Conservation (phyloP, 2,888 invertebrate species). For the Drosophila suboccidentalis region DNA sequence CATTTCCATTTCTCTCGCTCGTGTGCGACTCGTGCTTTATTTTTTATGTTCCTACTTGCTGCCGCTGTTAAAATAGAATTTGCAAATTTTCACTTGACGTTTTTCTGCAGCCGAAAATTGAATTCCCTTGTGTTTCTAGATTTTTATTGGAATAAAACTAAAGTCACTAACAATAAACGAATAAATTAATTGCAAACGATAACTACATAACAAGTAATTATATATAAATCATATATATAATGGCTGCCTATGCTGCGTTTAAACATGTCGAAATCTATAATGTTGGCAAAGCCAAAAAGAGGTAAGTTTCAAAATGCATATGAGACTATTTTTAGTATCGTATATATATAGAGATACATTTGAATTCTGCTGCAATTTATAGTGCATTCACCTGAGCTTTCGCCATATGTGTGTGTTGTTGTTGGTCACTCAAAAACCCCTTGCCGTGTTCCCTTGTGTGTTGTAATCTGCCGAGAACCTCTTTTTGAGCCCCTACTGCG, state of each 20-base stretch:
- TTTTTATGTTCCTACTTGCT: constrained; percentile 2
- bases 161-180: constrained; percentile 29
- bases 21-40: constrained; percentile 13
- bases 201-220: constrained; percentile 23
- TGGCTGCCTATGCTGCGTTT: constrained; percentile 97
- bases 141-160: constrained; percentile 50
- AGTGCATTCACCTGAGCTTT: constrained; percentile 64
- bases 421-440: constrained; percentile 28
- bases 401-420: constrained; percentile 29
- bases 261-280: constrained; percentile 97
- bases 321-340: constrained; percentile 8
- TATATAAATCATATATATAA: constrained; percentile 82
- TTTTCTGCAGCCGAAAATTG: constrained; percentile 3
- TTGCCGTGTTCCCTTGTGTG: constrained; percentile 1
- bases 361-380: constrained; percentile 54
- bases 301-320: constrained; percentile 88
- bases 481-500: constrained; percentile 31
- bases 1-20: constrained; percentile 10
- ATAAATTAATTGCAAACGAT: constrained; percentile 17
- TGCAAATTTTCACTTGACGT: constrained; percentile 38
- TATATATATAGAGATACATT: constrained; percentile 7
- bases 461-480: constrained; percentile 41
- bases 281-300: constrained; percentile 96
- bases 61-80: constrained; percentile 33
- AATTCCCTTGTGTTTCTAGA: constrained; percentile 51